These are phyloP conservation scores for Pygoscelis antarcticus DNA, from an alignment of 2,113 vertebrate genomes.

Conservation along the genomic window DNA sequence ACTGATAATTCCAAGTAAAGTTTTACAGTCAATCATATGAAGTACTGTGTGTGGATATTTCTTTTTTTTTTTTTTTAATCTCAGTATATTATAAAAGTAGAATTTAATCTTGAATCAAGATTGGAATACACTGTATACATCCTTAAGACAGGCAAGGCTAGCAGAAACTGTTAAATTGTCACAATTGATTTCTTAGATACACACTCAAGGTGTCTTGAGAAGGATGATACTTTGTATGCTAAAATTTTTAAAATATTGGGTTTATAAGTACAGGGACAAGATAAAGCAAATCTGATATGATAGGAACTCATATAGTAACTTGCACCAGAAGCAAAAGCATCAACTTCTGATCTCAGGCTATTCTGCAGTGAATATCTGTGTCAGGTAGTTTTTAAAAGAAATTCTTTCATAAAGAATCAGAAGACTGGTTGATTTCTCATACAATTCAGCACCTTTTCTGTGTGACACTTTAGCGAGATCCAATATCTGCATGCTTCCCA, in stretches of 20 bases:
- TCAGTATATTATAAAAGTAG: background rate
- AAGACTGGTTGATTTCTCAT: background rate
- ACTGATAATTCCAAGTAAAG: conserved; percentile 37
- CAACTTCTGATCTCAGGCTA: background rate
- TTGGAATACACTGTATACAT: background rate
- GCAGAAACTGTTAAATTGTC: background rate
- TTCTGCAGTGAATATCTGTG: background rate
- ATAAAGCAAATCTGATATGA: conserved; percentile 16
- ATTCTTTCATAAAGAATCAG: background rate
- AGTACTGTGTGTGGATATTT: background rate
- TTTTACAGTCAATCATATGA: conserved; percentile 16
- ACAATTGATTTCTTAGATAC: background rate
- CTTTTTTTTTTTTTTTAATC: background rate
- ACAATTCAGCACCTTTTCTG: background rate
- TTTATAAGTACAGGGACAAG: conserved; percentile 42
- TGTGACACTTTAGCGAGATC: background rate
- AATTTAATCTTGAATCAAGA: background rate
- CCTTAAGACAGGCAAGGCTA: background rate
- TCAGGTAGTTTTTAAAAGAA: background rate
- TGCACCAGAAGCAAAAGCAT: conserved; percentile 36
- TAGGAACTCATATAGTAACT: background rate
- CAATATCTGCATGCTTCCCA: background rate
- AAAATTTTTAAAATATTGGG: conserved; percentile 25
- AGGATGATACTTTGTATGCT: conserved; percentile 12
- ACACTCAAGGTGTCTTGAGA: background rate